Conservation (phyloP, 2,888 invertebrate species). For the Cantharis lateralis region DNA sequence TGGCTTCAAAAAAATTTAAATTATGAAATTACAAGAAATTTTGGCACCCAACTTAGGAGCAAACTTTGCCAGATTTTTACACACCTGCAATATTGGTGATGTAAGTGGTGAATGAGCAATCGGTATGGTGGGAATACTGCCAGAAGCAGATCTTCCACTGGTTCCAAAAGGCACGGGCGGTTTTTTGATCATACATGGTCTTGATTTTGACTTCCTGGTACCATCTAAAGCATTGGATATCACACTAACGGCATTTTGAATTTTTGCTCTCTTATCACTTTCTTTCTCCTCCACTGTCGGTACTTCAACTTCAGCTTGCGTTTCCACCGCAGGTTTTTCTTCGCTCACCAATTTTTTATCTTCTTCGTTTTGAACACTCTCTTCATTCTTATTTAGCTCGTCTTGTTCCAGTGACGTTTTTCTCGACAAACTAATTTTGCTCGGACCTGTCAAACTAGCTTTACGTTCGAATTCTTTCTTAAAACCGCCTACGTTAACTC, state of each 20-base stretch:
- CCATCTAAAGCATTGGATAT: slow-evolving; percentile 70
- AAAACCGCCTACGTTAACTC: slow-evolving; percentile 83
- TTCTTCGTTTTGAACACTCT: slow-evolving; percentile 15
- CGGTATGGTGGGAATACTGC: slow-evolving; percentile 55
- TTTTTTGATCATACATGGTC: slow-evolving; percentile 59
- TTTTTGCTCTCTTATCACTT: slow-evolving; percentile 61
- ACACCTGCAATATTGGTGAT: not conserved
- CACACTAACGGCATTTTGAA: slow-evolving; percentile 72
- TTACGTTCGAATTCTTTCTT: slow-evolving; percentile 85
- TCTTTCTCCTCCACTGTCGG: slow-evolving; percentile 29
- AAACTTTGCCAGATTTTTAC: not conserved
- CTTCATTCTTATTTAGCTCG: slow-evolving; percentile 34
- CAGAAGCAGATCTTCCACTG: slow-evolving; percentile 63
- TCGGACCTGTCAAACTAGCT: slow-evolving; percentile 64
- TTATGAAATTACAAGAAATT: not conserved
- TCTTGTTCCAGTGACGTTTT: slow-evolving; percentile 37
- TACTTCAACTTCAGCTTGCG: slow-evolving; percentile 6
- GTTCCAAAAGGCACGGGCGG: slow-evolving; percentile 70
- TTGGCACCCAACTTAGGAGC: not conserved
- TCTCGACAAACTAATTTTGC: slow-evolving; percentile 45
- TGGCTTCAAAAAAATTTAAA: not conserved
- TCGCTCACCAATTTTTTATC: slow-evolving; percentile 9
- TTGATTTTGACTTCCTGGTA: slow-evolving; percentile 54
- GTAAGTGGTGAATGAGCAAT: slow-evolving; percentile 41
- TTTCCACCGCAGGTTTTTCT: not conserved